A percentile compares a stretch with the other conserved stretches of the same genome.
phyloP scores from a whole-genome alignment of 2,797 vertebrate species.

The Betta splendens region DNA sequence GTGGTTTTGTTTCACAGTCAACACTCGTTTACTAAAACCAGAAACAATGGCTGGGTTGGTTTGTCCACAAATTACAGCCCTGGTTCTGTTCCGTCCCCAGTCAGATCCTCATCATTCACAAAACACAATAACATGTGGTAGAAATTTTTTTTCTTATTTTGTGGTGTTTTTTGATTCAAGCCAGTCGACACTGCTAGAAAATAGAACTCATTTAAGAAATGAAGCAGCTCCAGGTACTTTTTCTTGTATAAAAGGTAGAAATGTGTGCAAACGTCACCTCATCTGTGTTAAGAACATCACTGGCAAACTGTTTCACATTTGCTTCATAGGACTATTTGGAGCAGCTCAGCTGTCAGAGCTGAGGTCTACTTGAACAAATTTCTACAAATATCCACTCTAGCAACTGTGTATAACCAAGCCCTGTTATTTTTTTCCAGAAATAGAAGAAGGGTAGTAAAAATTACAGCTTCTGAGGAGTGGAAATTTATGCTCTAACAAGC shows the following conservation, averaged over 20 bases:
- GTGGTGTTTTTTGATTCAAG: slow-evolving; percentile 33
- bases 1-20: too few species aligned
- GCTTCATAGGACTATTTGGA: slow-evolving; percentile 33
- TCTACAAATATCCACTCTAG: slow-evolving; percentile 74
- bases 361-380: slow-evolving; percentile 65
- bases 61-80: slow-evolving; percentile 15
- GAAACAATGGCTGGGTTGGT: slow-evolving; percentile 9
- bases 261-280: neutral
- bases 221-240: slow-evolving; percentile 17
- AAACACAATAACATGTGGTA: slow-evolving; percentile 24
- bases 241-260: neutral
- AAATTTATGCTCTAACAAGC: slow-evolving; percentile 74
- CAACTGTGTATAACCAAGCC: slow-evolving; percentile 72
- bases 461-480: slow-evolving; percentile 82
- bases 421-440: slow-evolving; percentile 86
- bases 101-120: slow-evolving; percentile 27
- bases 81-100: slow-evolving; percentile 20
- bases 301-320: slow-evolving; percentile 3
- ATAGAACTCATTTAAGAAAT: slow-evolving; percentile 27
- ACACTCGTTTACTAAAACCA: slow-evolving; percentile 14
- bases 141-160: slow-evolving; percentile 33
- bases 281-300: neutral
- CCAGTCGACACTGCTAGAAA: slow-evolving; percentile 42
- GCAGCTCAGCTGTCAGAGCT: slow-evolving; percentile 53
- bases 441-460: slow-evolving; percentile 83